Base-by-base conservation (phyloP, 2,113 vertebrate genomes). In the Ophthalmolycus amberensis region DNA sequence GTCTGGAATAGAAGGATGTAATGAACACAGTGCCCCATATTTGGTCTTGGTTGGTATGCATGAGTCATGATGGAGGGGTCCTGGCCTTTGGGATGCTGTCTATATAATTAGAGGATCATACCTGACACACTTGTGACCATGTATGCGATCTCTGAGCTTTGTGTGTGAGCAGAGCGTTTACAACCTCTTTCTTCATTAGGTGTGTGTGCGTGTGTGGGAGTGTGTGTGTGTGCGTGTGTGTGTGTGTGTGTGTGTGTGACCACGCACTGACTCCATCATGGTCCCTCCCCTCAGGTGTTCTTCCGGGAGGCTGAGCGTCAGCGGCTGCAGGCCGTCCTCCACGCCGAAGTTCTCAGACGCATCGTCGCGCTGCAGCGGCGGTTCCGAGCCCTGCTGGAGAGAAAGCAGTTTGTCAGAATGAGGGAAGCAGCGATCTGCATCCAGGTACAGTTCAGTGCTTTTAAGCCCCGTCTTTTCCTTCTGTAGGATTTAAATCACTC, bases 291-390 rank as follows among this genome's bases (percentile, higher is more conserved):
- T 34, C 90, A 99, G 98, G 97, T 99, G 74, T 99, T 99, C 69
- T 27, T 99, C 82, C 98, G 96, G 88, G 98, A 99, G 73, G 94
- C 91, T 14, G 97, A 96, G 67, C 94, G 97, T 5, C 97, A 99
- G 92, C 91, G 92, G 34, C 93, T 99, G 25, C 97, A 98, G 91
- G 96, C 96, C 74, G 83, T 96, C 58, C 96, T 99, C 80, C 98
- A 99, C 79, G 90, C 90, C 78, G 97, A 98, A 86, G 98, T 99
- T 66, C 94, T 99, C 78, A 91, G 91, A 50, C 94, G 97, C 44
- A 98, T 99, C 65, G 90, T 94, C 0, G 69, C 94, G 34, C 93
- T 99, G 80, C 98, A 99, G 90, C 94, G 87, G 37, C 96, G 95
- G 75, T 97, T 98, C 92, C 95, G 97, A 90, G 95, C 95, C 16